A percentile compares a stretch with the other conserved stretches of the same genome.
These are phyloP conservation scores for Pseudorhombus dupliciocellatus DNA, from an alignment of 2,113 vertebrate species.

Conservation along the genomic window DNA sequence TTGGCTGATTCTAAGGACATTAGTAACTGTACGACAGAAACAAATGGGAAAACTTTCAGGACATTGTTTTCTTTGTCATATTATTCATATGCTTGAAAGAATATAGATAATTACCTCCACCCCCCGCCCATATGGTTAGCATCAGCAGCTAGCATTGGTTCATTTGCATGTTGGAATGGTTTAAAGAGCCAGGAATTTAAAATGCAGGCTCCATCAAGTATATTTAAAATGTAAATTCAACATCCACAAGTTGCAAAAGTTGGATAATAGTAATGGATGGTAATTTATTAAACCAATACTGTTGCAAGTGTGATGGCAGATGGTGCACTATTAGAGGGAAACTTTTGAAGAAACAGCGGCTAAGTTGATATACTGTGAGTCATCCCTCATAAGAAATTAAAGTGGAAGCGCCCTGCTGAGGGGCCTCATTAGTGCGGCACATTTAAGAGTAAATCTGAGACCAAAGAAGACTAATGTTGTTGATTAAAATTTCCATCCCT, in stretches of 20 bases:
- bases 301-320: constrained; percentile 42
- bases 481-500: constrained; percentile 48
- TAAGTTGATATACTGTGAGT: constrained; percentile 44
- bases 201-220: too few species aligned
- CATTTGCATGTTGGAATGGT: background rate
- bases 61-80: too few species aligned
- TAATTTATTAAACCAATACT: constrained; percentile 7
- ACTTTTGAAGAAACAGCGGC: constrained; percentile 45
- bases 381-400: constrained; percentile 59
- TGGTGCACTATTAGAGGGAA: constrained; percentile 47
- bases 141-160: background rate
- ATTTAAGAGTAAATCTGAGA: constrained; percentile 59
- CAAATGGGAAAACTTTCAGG: too few species aligned
- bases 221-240: too few species aligned
- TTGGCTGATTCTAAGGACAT: too few species aligned
- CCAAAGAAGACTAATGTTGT: constrained; percentile 27
- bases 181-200: too few species aligned
- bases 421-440: constrained; percentile 63
- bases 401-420: constrained; percentile 63
- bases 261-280: too few species aligned
- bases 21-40: too few species aligned
- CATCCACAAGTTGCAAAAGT: too few species aligned
- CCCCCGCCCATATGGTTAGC: background rate
- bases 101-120: background rate
- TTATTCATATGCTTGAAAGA: background rate